Percentiles rank a stretch among this genome's conserved stretches.
Evolutionary conservation across 2,797 vertebrate species (phyloP).

Genomic region (Eleutherodactylus coqui): DNA sequence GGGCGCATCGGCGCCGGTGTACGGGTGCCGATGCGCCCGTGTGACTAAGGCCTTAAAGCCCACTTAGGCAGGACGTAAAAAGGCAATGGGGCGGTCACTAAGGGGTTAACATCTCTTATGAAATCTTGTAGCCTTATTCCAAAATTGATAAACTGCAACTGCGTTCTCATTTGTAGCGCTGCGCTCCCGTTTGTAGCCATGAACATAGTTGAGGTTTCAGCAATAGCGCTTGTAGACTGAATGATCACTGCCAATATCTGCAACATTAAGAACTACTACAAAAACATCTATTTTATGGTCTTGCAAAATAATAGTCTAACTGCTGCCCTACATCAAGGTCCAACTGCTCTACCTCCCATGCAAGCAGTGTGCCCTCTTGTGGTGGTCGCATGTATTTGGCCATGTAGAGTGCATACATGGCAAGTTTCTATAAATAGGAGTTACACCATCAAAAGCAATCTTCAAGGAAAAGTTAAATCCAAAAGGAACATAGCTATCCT

Average conservation of each 20-base stretch:
- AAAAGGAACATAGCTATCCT: background rate
- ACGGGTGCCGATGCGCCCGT: too few species aligned
- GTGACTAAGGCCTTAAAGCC: too few species aligned
- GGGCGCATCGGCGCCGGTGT: too few species aligned
- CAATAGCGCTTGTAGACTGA: background rate
- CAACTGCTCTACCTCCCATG: background rate
- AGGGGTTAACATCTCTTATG: background rate
- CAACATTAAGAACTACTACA: background rate
- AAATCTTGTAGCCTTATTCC: background rate
- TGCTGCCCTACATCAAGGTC: background rate
- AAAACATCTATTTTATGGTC: background rate
- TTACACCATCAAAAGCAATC: background rate
- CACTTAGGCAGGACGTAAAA: too few species aligned
- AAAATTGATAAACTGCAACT: background rate
- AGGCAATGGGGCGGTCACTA: too few species aligned
- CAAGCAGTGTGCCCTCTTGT: background rate
- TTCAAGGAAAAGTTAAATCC: background rate
- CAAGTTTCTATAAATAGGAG: constrained; percentile 15
- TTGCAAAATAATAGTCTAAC: background rate
- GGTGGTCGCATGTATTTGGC: background rate
- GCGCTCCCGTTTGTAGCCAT: background rate
- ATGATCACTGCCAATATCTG: background rate
- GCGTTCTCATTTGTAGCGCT: background rate
- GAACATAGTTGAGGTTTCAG: background rate
- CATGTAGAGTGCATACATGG: background rate